phyloP scores from a whole-genome alignment of 2,113 vertebrate genomes.

The Gavia stellata region DNA sequence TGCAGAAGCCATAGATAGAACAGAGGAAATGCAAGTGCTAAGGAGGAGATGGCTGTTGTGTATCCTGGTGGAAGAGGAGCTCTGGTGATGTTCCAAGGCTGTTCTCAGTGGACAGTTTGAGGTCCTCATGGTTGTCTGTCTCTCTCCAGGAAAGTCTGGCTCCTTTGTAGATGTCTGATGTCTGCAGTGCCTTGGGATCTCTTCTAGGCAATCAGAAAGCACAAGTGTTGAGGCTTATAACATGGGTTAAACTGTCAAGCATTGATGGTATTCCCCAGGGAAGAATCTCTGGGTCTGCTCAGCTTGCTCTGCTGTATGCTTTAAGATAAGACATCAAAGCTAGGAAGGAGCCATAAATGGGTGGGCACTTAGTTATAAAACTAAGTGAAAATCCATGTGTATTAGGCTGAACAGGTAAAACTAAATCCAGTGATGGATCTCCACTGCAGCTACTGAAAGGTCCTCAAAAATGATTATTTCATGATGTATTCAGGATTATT shows the following conservation, averaged over 20 bases:
- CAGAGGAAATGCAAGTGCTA: not conserved
- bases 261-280: not conserved
- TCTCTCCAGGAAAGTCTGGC: not conserved
- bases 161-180: not conserved
- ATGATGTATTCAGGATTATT: not conserved
- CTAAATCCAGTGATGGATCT: not conserved
- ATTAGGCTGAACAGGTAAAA: not conserved
- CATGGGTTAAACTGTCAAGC: not conserved
- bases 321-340: constrained; percentile 1
- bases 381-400: not conserved
- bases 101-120: not conserved
- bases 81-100: not conserved
- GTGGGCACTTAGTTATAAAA: not conserved
- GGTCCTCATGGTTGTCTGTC: not conserved
- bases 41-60: not conserved
- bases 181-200: not conserved
- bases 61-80: not conserved
- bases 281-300: not conserved
- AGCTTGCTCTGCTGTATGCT: not conserved
- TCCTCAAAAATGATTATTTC: not conserved
- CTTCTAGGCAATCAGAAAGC: not conserved
- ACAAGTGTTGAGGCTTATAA: not conserved
- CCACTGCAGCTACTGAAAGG: not conserved
- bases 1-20: not conserved
- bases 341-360: not conserved